Evolutionary conservation across 2,888 invertebrate genomes (phyloP).

Genomic region (Bugulina stolonifera): DNA sequence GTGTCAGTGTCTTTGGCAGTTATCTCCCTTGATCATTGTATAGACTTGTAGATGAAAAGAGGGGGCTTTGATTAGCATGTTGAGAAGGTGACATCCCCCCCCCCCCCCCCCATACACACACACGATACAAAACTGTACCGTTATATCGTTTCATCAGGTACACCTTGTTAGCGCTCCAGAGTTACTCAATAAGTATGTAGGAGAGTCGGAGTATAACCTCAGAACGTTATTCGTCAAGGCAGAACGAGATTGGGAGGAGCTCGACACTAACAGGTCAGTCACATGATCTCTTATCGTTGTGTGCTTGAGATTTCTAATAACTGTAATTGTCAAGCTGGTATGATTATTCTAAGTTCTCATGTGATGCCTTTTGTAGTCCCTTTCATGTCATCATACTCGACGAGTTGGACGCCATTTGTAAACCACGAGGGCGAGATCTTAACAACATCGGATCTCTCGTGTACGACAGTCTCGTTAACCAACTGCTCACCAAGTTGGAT

Average conservation of each 20-base stretch:
- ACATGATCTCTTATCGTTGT: not conserved
- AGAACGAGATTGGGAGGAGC: constrained; percentile 28
- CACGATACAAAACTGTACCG: too few relatives aligned
- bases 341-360: too few relatives aligned
- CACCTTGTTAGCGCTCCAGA: constrained; percentile 29
- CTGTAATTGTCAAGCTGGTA: too few relatives aligned
- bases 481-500: constrained; percentile 30
- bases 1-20: not conserved
- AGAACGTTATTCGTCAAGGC: constrained; percentile 28
- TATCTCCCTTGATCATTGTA: not conserved
- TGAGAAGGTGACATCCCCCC: too few relatives aligned
- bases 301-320: too few relatives aligned
- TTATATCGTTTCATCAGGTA: too few relatives aligned
- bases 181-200: constrained; percentile 29
- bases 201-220: constrained; percentile 29
- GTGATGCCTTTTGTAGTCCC: constrained; percentile 27
- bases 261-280: constrained; percentile 23
- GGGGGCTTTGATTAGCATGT: too few relatives aligned
- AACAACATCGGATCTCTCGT: constrained; percentile 21
- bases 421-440: constrained; percentile 27
- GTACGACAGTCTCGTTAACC: constrained; percentile 30
- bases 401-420: constrained; percentile 30
- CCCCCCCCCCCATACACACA: too few relatives aligned
- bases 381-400: constrained; percentile 29
- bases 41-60: not conserved